phyloP scores from a whole-genome alignment of 2,888 invertebrate genomes.

The Lycia hirtaria region DNA sequence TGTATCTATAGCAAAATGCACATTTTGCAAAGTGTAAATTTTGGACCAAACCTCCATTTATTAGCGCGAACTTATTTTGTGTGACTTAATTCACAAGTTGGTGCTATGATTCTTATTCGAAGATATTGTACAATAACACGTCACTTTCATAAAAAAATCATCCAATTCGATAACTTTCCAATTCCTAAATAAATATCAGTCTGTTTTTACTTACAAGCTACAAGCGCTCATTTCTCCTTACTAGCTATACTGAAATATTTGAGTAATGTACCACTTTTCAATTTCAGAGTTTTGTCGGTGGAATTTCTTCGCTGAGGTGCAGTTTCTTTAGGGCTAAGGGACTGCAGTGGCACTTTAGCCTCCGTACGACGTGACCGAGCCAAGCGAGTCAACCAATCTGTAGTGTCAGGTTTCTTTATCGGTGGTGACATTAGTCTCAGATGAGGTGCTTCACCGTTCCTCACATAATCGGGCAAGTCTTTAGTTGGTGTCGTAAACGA shows the following conservation, averaged over 20 bases:
- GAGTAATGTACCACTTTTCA: constrained; percentile 62
- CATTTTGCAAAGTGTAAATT: too few species aligned
- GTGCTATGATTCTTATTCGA: background rate
- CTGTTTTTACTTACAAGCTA: constrained; percentile 24
- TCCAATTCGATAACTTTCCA: background rate
- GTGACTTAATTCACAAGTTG: too few species aligned
- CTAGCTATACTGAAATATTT: constrained; percentile 67
- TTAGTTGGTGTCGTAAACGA: constrained; percentile 86
- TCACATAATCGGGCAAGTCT: constrained; percentile 91
- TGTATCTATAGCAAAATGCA: too few species aligned
- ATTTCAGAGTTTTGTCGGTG: constrained; percentile 60
- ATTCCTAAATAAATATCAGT: constrained; percentile 45
- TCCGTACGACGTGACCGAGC: constrained; percentile 23
- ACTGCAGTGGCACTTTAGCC: constrained; percentile 7
- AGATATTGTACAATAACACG: background rate
- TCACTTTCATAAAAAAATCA: background rate
- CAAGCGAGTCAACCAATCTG: constrained; percentile 88
- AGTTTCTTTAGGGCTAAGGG: constrained; percentile 63
- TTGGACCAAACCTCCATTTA: too few species aligned
- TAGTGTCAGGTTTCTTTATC: constrained; percentile 86
- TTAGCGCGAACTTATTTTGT: too few species aligned
- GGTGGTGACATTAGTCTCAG: constrained; percentile 89
- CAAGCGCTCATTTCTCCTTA: constrained; percentile 52
- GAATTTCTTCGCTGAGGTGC: constrained; percentile 58
- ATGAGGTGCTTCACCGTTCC: constrained; percentile 92